Evolutionary conservation across 2,888 invertebrate genomes (phyloP).

Genomic region (Siphlonurus alternatus): DNA sequence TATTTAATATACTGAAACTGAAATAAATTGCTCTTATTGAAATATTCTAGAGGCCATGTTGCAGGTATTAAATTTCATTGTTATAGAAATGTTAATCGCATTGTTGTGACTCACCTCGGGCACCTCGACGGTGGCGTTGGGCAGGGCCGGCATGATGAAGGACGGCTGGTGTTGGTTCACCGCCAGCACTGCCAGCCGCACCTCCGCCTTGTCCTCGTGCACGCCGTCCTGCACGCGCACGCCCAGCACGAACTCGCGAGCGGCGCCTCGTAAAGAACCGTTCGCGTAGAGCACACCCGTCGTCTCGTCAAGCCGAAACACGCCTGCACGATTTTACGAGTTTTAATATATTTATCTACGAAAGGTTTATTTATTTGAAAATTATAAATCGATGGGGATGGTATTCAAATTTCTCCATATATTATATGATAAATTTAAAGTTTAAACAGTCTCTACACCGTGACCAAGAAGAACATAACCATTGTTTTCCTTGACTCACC

Average conservation of each 20-base stretch:
- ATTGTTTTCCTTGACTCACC: conserved; percentile 22
- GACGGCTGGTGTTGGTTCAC: conserved; percentile 70
- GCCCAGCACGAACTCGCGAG: conserved; percentile 37
- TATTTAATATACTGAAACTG: too few relatives aligned
- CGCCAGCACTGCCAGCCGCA: conserved; percentile 57
- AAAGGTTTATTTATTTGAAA: too few relatives aligned
- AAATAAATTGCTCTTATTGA: too few relatives aligned
- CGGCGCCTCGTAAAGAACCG: conserved; percentile 46
- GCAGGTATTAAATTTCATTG: too few relatives aligned
- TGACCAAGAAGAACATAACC: not conserved
- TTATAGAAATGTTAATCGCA: too few relatives aligned
- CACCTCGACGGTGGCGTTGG: conserved; percentile 61
- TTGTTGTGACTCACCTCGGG: conserved; percentile 48
- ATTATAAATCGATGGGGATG: too few relatives aligned
- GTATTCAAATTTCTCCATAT: too few relatives aligned
- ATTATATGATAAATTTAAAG: too few relatives aligned
- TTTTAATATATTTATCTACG: too few relatives aligned
- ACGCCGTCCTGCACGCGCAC: conserved; percentile 58
- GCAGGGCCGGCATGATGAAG: conserved; percentile 58
- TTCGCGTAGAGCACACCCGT: conserved; percentile 71
- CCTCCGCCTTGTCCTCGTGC: conserved; percentile 46
- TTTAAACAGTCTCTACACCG: too few relatives aligned
- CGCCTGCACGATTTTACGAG: too few relatives aligned
- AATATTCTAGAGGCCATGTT: too few relatives aligned
- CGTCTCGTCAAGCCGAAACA: conserved; percentile 55